These are phyloP conservation scores for Agrenia bidenticulata DNA, from an alignment of 2,888 invertebrate genomes.

Conservation along the genomic window DNA sequence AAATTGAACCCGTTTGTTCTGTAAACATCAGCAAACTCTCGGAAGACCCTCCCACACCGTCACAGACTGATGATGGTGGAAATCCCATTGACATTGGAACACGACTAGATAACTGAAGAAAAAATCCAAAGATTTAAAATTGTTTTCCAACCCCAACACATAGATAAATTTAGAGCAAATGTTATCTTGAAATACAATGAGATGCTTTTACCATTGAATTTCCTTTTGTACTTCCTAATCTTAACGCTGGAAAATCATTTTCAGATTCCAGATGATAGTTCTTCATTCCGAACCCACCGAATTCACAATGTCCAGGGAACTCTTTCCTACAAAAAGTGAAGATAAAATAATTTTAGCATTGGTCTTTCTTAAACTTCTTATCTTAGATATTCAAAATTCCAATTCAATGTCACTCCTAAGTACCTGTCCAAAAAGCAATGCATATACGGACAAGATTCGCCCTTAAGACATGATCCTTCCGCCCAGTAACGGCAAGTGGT, in stretches of 20 bases:
- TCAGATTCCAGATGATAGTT: constrained; percentile 52
- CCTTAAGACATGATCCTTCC: constrained; percentile 51
- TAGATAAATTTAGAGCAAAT: too few species aligned
- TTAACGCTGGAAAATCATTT: constrained; percentile 51
- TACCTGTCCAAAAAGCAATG: constrained; percentile 51
- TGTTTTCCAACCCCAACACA: too few species aligned
- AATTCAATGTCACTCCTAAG: background rate
- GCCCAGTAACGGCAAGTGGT: constrained; percentile 53
- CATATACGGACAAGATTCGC: constrained; percentile 49
- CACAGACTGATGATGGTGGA: constrained; percentile 27
- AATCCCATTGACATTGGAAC: constrained; percentile 48
- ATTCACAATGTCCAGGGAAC: constrained; percentile 21
- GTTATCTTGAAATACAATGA: too few species aligned
- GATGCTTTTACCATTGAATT: background rate
- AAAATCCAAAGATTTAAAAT: constrained; percentile 1
- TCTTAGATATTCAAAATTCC: background rate
- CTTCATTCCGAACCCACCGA: constrained; percentile 25
- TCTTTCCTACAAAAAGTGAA: constrained; percentile 30
- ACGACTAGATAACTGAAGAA: constrained; percentile 50
- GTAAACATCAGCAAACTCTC: constrained; percentile 39
- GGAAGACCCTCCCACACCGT: constrained; percentile 34
- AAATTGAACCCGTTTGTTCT: constrained; percentile 37
- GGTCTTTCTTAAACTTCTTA: too few species aligned
- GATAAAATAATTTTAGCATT: background rate
- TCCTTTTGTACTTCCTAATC: constrained; percentile 40